Conservation (phyloP, 2,113 vertebrate genomes). For the Rhinoderma darwinii region DNA sequence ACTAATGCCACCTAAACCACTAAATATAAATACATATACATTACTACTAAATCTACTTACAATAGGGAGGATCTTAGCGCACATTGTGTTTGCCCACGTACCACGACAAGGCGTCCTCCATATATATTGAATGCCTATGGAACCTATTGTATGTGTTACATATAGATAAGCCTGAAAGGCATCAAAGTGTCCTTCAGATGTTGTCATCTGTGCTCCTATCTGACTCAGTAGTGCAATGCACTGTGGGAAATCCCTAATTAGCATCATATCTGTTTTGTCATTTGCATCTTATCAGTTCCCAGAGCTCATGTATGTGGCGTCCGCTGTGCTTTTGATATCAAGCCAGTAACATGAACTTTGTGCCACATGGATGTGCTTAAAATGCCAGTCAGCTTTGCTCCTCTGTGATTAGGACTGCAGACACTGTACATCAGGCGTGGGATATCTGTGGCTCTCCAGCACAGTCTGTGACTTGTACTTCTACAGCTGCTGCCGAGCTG, state of each 20-base stretch:
- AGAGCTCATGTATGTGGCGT: neutral
- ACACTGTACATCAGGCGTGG: neutral
- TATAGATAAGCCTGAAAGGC: neutral
- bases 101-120: too few relatives aligned
- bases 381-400: neutral
- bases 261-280: neutral
- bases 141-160: neutral
- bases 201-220: neutral
- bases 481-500: neutral
- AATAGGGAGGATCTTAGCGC: too few relatives aligned
- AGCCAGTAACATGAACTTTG: neutral
- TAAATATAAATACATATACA: too few relatives aligned
- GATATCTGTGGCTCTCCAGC: neutral
- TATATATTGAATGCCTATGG: neutral
- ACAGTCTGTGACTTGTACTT: slow-evolving; percentile 7
- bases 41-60: too few relatives aligned
- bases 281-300: slow-evolving; percentile 28
- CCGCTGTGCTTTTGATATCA: neutral
- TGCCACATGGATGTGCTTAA: slow-evolving; percentile 14
- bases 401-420: slow-evolving; percentile 1
- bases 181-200: neutral
- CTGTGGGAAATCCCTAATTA: neutral
- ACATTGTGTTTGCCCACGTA: too few relatives aligned
- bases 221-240: neutral
- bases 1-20: too few relatives aligned